Evolutionary conservation across 2,113 vertebrate genomes (phyloP), one percentile per base, ranked within the genome.

Genomic region (Rhinolophus sinicus): DNA sequence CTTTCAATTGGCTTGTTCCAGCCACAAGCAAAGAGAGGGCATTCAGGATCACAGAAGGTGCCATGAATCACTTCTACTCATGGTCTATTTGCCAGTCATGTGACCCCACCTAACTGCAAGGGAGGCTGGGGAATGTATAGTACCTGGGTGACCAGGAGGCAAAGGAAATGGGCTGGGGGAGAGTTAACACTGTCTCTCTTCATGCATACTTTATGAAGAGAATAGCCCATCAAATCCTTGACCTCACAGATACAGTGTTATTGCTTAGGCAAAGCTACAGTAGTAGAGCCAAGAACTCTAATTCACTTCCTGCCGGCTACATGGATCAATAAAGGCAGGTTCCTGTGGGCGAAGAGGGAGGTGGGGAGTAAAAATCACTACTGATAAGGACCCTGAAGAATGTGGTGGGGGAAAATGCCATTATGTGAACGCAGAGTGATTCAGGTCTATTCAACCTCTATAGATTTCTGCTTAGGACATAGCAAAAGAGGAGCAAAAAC

Each of bases 401-500:
- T n/a, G 81, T 7, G 54, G 44, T 77, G 9, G 30, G 15, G 6
- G 3, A 78, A 77, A 88, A 58, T 50, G 54, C 35, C n/a, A 7
- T 76, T 58, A 38, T 70, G 21, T 72, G 72, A 93, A 78, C 21
- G 64, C 44, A 64, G 84, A 54, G 54, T 58, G 35, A 52, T 1
- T 65, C 26, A 15, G 47, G 54, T 64, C 15, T 70, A 6, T 77
- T 93, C 44, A 40, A 1, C 60, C 35, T 58, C 26, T 30, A 1
- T 83, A 58, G 44, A 70, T 70, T 64, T 83, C 35, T 83, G 86
- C 24, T 40, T 28, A 75, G 47, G 50, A 35, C 18, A 44, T 33
- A 91, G 56, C 77, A 90, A 90, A 90, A 62, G 65, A 69, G 50
- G 56, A 77, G 35, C 35, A 91, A 91, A 90, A 86, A 22, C 4